A percentile compares a stretch with the other conserved stretches of the same genome.
phyloP scores from a whole-genome alignment of 2,797 vertebrate species.

The Muscicapa striata region DNA sequence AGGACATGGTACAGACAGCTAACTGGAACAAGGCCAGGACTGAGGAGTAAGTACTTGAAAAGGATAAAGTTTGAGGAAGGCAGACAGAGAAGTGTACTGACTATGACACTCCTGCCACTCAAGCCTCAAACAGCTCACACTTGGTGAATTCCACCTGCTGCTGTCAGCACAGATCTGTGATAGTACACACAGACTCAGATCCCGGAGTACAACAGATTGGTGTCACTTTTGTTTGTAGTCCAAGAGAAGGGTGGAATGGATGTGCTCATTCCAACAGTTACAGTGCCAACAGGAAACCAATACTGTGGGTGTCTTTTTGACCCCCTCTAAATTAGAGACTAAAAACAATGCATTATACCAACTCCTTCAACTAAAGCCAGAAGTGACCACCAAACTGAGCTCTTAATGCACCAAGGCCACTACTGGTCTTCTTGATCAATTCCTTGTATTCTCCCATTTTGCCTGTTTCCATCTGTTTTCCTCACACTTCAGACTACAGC shows the following conservation, averaged over 20 bases:
- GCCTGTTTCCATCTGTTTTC: not conserved
- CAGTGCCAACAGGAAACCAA: not conserved
- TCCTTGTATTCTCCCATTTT: not conserved
- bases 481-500: not conserved
- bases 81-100: not conserved
- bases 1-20: not conserved
- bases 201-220: not conserved
- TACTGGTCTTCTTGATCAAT: not conserved
- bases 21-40: not conserved
- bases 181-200: not conserved
- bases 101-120: not conserved
- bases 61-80: not conserved
- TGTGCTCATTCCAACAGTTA: not conserved
- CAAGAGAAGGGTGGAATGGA: not conserved
- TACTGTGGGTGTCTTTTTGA: not conserved
- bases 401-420: not conserved
- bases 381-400: not conserved
- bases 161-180: not conserved
- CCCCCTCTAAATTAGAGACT: not conserved
- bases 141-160: not conserved
- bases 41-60: not conserved
- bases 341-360: not conserved
- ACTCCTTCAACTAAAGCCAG: not conserved
- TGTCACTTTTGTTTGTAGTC: not conserved
- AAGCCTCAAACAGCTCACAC: not conserved